Conservation (phyloP, 1,140 invertebrate genomes). For the Thaumetopoea pityocampa region DNA sequence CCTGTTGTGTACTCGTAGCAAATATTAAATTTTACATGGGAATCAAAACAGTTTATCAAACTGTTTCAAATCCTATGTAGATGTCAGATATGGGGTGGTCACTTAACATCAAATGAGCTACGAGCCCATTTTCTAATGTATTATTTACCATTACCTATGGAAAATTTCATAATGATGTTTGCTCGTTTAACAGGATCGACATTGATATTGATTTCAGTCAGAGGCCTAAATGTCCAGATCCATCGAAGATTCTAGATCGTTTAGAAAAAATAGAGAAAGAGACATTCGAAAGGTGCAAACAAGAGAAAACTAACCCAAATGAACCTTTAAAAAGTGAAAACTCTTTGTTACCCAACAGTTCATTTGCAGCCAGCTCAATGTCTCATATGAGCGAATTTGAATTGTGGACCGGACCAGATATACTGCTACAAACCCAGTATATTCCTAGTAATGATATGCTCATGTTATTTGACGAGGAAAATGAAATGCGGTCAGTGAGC, state of each 20-base stretch:
- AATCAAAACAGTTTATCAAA: too few relatives aligned
- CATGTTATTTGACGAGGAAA: constrained; percentile 11
- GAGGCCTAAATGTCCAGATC: constrained; percentile 39
- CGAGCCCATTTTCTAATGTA: too few relatives aligned
- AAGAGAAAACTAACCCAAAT: too few relatives aligned
- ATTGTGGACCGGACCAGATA: constrained; percentile 11
- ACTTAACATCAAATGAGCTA: too few relatives aligned
- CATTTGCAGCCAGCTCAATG: constrained; percentile 5
- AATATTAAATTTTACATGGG: too few relatives aligned
- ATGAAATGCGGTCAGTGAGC: constrained; percentile 2
- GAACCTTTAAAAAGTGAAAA: background rate
- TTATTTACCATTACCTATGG: too few relatives aligned
- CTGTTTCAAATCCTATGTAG: too few relatives aligned
- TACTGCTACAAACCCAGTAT: background rate
- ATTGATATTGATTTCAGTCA: constrained; percentile 54
- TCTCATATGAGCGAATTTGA: constrained; percentile 19
- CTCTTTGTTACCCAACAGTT: constrained; percentile 8
- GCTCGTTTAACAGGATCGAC: constrained; percentile 43
- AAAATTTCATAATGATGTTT: constrained; percentile 4
- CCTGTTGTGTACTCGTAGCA: too few relatives aligned
- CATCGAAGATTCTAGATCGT: constrained; percentile 42
- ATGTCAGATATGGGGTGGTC: too few relatives aligned
- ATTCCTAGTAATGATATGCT: constrained; percentile 11
- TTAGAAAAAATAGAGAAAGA: constrained; percentile 61
- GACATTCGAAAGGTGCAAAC: constrained; percentile 40